These are phyloP conservation scores for Acrobasis repandana DNA, from an alignment of 2,888 invertebrate species.

Conservation along the genomic window DNA sequence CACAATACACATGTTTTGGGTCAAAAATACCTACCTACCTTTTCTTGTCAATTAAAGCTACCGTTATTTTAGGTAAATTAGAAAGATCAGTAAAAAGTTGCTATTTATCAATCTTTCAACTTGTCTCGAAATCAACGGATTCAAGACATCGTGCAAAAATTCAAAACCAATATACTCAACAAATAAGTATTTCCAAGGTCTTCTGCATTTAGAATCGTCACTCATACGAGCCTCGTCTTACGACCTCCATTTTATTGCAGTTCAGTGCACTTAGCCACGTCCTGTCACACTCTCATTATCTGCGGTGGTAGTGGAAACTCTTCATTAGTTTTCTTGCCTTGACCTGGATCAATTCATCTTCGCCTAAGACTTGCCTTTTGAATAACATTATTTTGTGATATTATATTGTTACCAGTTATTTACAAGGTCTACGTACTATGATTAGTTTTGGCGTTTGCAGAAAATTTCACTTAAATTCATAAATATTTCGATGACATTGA, in stretches of 20 bases:
- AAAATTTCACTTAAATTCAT: no score
- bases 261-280: conserved; percentile 37
- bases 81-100: no score
- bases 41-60: no score
- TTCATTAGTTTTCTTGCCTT: conserved; percentile 50
- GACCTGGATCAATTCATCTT: conserved; percentile 41
- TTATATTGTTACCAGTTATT: not conserved
- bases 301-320: conserved; percentile 44
- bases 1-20: no score
- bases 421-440: no score
- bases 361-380: conserved; percentile 28
- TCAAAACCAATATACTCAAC: not conserved
- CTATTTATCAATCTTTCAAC: no score
- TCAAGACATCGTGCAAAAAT: no score
- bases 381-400: conserved; percentile 13
- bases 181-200: not conserved
- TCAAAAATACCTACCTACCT: no score
- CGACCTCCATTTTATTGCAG: conserved; percentile 19
- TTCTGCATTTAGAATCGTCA: not conserved
- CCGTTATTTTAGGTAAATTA: no score
- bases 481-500: no score
- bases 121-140: no score
- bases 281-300: conserved; percentile 44
- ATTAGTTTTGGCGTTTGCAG: no score
- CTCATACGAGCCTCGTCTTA: conserved; percentile 10